These are phyloP conservation scores for Anarhynchus alexandrinus DNA, from an alignment of 2,113 vertebrate genomes.

Conservation along the genomic window DNA sequence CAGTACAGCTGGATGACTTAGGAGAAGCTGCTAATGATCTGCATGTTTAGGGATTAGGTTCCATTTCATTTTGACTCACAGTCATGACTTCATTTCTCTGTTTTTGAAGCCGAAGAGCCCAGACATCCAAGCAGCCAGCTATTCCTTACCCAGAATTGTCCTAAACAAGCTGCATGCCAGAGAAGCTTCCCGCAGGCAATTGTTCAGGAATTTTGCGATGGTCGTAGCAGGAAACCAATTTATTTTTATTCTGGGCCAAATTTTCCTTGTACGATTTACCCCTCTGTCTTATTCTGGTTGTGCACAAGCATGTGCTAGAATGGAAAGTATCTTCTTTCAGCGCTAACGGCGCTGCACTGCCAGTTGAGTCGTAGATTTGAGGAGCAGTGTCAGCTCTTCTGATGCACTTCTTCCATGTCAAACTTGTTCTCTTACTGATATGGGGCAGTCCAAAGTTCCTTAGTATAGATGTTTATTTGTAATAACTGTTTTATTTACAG, in stretches of 20 bases:
- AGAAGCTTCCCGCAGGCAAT: background rate
- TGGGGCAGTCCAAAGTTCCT: background rate
- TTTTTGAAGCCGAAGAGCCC: background rate
- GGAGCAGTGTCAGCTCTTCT: background rate
- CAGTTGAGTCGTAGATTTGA: background rate
- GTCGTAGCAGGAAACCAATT: background rate
- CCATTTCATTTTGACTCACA: background rate
- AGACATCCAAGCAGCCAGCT: background rate
- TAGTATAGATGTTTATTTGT: background rate
- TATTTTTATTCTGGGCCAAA: conserved; percentile 17
- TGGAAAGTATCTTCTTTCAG: background rate
- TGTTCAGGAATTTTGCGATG: conserved; percentile 44
- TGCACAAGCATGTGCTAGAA: background rate
- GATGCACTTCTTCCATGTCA: background rate
- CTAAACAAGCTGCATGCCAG: background rate
- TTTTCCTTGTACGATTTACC: background rate
- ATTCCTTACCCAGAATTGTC: background rate
- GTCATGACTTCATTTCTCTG: background rate
- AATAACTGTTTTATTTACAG: background rate
- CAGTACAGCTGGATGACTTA: background rate
- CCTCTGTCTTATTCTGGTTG: background rate
- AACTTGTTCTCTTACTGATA: background rate
- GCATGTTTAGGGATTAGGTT: background rate
- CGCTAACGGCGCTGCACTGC: background rate
- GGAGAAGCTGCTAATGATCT: background rate